These are phyloP conservation scores for Ceratosolen fusciceps DNA, from an alignment of 1,140 invertebrate genomes.

Conservation along the genomic window DNA sequence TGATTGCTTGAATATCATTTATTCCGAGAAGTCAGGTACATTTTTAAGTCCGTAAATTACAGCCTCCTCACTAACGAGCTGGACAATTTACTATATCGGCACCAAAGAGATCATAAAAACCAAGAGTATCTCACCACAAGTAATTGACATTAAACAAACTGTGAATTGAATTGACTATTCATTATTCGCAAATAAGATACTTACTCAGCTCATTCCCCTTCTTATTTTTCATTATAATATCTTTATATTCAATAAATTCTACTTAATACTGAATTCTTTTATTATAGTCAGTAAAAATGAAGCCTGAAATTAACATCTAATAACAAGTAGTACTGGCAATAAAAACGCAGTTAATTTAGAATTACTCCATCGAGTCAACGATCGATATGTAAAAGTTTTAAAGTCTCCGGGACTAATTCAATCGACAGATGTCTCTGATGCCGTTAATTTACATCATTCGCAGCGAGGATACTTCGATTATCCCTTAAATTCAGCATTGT, in stretches of 20 bases:
- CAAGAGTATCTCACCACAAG: not conserved
- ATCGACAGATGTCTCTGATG: not conserved
- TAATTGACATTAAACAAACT: not conserved
- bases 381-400: not conserved
- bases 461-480: constrained; percentile 14
- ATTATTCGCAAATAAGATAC: too few relatives aligned
- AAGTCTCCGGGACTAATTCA: not conserved
- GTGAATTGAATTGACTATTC: too few relatives aligned
- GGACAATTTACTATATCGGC: not conserved
- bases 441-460: not conserved
- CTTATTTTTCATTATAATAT: too few relatives aligned
- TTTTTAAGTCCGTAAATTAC: not conserved
- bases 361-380: not conserved
- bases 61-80: not conserved
- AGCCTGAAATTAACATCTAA: too few relatives aligned
- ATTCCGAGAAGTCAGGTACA: not conserved
- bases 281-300: too few relatives aligned
- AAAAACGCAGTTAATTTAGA: not conserved
- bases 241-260: too few relatives aligned
- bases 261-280: too few relatives aligned
- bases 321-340: too few relatives aligned
- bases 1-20: constrained; percentile 5
- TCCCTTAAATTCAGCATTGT: constrained; percentile 5
- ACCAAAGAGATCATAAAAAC: not conserved
- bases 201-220: too few relatives aligned